These are phyloP conservation scores for Limnephilus auricula DNA, from an alignment of 2,888 invertebrate genomes.

Conservation along the genomic window DNA sequence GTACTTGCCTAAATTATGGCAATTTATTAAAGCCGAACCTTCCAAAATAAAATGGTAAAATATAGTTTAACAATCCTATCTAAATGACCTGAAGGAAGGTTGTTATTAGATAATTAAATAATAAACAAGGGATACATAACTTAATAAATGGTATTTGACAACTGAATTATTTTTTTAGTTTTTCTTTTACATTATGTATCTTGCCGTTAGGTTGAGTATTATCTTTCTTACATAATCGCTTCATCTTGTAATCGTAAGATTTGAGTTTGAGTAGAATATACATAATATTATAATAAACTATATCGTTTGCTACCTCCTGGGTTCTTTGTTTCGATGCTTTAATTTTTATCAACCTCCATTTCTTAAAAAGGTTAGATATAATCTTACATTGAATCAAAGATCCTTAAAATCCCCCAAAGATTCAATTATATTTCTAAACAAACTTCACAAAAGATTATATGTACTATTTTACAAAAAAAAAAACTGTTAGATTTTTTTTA, in stretches of 20 bases:
- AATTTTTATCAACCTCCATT: neutral
- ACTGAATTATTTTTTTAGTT: neutral
- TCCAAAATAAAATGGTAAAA: neutral
- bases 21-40: neutral
- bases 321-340: neutral
- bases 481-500: neutral
- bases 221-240: neutral
- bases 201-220: neutral
- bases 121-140: neutral
- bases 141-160: neutral
- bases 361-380: neutral
- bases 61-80: neutral
- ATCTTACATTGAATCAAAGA: neutral
- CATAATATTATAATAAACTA: neutral
- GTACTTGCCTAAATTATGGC: neutral
- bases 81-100: neutral
- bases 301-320: neutral
- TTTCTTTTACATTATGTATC: neutral
- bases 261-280: neutral
- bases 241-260: neutral
- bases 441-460: neutral
- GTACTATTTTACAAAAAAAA: neutral
- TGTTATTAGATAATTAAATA: neutral
- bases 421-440: neutral
- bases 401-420: neutral